phyloP scores from a whole-genome alignment of 1,140 invertebrate genomes.

The Drosophila ercepeae region DNA sequence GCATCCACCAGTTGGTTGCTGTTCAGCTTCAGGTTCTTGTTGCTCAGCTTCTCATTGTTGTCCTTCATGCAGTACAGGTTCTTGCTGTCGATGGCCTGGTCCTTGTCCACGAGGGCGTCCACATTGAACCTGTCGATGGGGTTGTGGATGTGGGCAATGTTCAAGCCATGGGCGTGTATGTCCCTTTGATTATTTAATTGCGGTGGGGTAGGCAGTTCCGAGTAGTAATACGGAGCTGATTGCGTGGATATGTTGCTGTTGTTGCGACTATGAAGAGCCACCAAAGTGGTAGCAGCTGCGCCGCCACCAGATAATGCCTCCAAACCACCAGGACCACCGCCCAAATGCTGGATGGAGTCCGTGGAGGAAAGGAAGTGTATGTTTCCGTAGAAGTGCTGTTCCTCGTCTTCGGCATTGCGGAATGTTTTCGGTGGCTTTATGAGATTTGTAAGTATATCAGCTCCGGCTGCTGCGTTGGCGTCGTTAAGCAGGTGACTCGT shows the following conservation, averaged over 20 bases:
- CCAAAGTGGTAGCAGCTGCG: slow-evolving; percentile 36
- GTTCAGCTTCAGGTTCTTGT: slow-evolving; percentile 68
- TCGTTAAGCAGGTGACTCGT: slow-evolving; percentile 53
- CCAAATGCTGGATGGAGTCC: slow-evolving; percentile 74
- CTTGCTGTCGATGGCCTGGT: slow-evolving; percentile 89
- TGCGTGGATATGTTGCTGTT: slow-evolving; percentile 85
- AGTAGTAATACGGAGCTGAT: slow-evolving; percentile 93
- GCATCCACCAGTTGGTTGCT: slow-evolving; percentile 32
- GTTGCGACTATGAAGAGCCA: slow-evolving; percentile 77
- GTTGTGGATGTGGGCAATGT: slow-evolving; percentile 91
- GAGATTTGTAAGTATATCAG: slow-evolving; percentile 62
- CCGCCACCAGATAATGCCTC: not conserved
- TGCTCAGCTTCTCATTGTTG: slow-evolving; percentile 77
- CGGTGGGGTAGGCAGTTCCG: slow-evolving; percentile 85
- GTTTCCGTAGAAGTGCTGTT: slow-evolving; percentile 81
- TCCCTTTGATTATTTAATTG: slow-evolving; percentile 89
- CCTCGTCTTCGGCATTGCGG: slow-evolving; percentile 66
- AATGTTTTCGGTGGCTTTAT: slow-evolving; percentile 82
- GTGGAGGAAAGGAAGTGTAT: slow-evolving; percentile 82
- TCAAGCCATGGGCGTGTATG: slow-evolving; percentile 86
- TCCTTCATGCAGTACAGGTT: slow-evolving; percentile 90
- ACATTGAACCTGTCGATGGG: slow-evolving; percentile 86
- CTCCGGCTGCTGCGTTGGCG: slow-evolving; percentile 40
- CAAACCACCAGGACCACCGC: not conserved
- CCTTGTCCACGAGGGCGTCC: slow-evolving; percentile 88